A percentile compares a stretch with the other conserved stretches of the same genome.
Conservation (phyloP, 2,797 vertebrate genomes). For the Gambelia wislizenii region DNA sequence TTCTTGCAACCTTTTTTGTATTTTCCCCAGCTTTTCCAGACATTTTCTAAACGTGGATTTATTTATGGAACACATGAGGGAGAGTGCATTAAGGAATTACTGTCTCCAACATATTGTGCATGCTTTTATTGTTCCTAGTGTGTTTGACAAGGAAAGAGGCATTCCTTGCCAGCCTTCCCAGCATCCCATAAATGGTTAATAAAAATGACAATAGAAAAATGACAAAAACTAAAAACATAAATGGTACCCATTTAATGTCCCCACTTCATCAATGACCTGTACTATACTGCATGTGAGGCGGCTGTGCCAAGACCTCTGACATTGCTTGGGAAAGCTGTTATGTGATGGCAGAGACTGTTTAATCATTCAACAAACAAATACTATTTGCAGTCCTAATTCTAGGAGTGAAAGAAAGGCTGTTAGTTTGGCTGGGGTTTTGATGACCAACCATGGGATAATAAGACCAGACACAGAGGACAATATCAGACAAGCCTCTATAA, state of each 20-base stretch:
- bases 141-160: neutral
- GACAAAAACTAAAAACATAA: neutral
- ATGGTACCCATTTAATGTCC: neutral
- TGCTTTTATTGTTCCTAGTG: neutral
- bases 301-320: neutral
- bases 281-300: neutral
- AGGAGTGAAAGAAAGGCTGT: no score
- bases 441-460: no score
- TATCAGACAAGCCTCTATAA: no score
- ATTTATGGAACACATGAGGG: neutral
- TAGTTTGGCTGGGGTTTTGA: neutral
- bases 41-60: neutral
- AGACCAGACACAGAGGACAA: no score
- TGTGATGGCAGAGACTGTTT: neutral
- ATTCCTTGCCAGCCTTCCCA: neutral
- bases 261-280: neutral
- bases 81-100: accelerated
- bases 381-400: neutral
- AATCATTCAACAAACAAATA: neutral
- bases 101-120: accelerated
- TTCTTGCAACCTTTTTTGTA: neutral
- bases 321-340: neutral
- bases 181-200: neutral
- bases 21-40: neutral
- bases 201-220: neutral